A percentile compares a stretch with the other conserved stretches of the same genome.
phyloP scores from a whole-genome alignment of 1,140 invertebrate species.

The Drosophila obscura region DNA sequence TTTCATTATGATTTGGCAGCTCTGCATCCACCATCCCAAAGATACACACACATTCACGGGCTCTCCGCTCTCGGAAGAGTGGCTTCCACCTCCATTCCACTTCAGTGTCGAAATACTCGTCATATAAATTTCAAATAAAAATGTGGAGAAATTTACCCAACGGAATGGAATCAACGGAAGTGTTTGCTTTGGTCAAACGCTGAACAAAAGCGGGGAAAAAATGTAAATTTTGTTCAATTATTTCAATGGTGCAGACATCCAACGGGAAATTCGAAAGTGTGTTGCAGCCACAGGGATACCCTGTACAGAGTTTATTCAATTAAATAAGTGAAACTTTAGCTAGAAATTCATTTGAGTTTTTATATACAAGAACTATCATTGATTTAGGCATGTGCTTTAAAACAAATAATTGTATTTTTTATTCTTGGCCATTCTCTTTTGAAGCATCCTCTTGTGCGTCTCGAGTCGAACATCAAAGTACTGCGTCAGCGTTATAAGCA shows the following conservation, averaged over 20 bases:
- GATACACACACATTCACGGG: slow-evolving; percentile 16
- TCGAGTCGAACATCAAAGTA: no score
- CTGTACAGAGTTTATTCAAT: slow-evolving; percentile 9
- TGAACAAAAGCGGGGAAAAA: slow-evolving; percentile 13
- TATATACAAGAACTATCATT: background rate
- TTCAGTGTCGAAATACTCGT: slow-evolving; percentile 1
- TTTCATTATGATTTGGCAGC: slow-evolving; percentile 40
- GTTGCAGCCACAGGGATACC: slow-evolving; percentile 7
- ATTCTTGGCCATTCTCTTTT: no score
- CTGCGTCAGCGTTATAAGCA: no score
- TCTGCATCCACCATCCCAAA: slow-evolving; percentile 1
- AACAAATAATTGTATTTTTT: no score
- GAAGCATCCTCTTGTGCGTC: no score
- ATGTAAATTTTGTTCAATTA: slow-evolving; percentile 52
- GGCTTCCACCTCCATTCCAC: slow-evolving; percentile 28
- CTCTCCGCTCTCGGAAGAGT: background rate
- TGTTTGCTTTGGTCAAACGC: slow-evolving; percentile 46
- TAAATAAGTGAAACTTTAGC: slow-evolving; percentile 12
- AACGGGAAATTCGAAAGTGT: slow-evolving; percentile 4
- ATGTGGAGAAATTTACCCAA: slow-evolving; percentile 27
- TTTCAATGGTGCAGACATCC: slow-evolving; percentile 34
- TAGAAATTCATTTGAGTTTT: background rate
- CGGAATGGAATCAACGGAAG: slow-evolving; percentile 48
- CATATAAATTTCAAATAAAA: slow-evolving; percentile 7
- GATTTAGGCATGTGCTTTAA: no score